Evolutionary conservation across 1,140 invertebrate genomes (phyloP), one percentile per base, ranked within the genome.

Genomic region (Macrocentrus cingulum): DNA sequence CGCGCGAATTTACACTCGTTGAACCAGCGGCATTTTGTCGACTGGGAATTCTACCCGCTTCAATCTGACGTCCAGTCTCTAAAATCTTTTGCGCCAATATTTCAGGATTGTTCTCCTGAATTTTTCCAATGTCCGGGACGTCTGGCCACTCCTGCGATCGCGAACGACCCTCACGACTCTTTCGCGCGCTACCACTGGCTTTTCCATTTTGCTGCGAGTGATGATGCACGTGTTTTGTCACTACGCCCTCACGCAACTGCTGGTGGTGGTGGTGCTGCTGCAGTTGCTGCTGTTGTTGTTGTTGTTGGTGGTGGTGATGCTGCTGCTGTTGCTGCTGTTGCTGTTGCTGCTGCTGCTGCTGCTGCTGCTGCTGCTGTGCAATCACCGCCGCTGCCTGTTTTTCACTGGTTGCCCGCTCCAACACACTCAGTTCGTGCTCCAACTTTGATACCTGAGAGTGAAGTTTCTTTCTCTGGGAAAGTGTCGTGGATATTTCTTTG

Each of bases 71-170:
- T 2, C 91, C 91, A 0, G 90, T 93, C 74, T 94, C 92, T 13
- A 94, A 77, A 59, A 94, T 94, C 70, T 95, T 95, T 72, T 91
- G 89, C 0, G 92, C 91, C 11, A 94, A 74, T 37, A 94, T 85
- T 75, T 94, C 92, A 0, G 91, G 92, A 81, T 94, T 94, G 66
- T 92, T 92, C 67, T 94, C 92, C 66, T 94, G 89, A 56, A 94
- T 95, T 75, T 93, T 94, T 1, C 88, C 91, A 23, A 94, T 86
- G 63, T 93, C 91, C 0, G 91, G 91, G 19, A 95, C 89, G 62
- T 93, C 91, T 0, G 92, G 91, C 91, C 91, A 94, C 67, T 94
- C 91, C 73, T 94, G 91, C 1, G 90, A 92, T 2, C 91, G 80
- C 1, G 88, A 87, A 1, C 91, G 82, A 54, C 87, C 84, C 53